phyloP scores from a whole-genome alignment of 2,113 vertebrate species.

The Etheostoma cragini region DNA sequence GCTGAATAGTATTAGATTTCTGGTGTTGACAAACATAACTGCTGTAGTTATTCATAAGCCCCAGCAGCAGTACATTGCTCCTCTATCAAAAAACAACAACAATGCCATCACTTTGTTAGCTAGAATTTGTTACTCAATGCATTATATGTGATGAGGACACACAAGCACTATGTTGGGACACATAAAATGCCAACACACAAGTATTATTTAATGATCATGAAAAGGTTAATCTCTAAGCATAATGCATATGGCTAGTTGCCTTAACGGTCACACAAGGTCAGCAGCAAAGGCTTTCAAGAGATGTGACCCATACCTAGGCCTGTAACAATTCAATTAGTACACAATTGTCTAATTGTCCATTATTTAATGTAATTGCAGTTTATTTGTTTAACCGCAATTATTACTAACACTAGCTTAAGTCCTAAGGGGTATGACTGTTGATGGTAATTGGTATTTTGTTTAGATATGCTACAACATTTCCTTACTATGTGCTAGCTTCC shows the following conservation, averaged over 20 bases:
- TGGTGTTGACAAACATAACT: not conserved
- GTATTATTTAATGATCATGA: not conserved
- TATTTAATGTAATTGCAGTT: no score
- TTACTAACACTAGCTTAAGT: no score
- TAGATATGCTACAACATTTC: no score
- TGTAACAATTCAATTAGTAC: no score
- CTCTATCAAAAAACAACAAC: not conserved
- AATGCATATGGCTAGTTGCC: not conserved
- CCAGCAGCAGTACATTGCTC: not conserved
- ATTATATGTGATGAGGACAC: not conserved
- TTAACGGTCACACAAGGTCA: not conserved
- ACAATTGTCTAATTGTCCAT: no score
- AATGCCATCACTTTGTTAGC: not conserved
- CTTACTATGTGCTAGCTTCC: no score
- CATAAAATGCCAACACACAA: not conserved
- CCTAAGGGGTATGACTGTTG: no score
- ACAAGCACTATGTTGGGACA: not conserved
- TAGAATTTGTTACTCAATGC: not conserved
- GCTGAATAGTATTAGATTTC: not conserved
- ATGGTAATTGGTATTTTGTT: no score
- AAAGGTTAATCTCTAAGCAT: not conserved
- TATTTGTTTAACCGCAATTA: no score
- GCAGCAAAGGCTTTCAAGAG: not conserved
- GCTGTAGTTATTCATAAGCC: not conserved
- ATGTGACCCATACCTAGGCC: not conserved